Evolutionary conservation across 1,140 invertebrate species (phyloP).

Genomic region (fruit fly (Drosophila melanogaster)): Release_6_plus_ISO1_MT NT_033779.5:15092501-15093000

Average conservation of each 20-base stretch:
- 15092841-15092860: not conserved
- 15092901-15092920: slow-evolving; percentile 79
- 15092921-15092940: slow-evolving; percentile 68
- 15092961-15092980: slow-evolving; percentile 79
- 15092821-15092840: not conserved
- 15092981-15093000: slow-evolving; percentile 52
- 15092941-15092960: slow-evolving; percentile 81
- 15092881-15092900: slow-evolving; percentile 49
- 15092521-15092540: not conserved
- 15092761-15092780: slow-evolving; percentile 30
- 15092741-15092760: not conserved
- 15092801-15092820: not conserved
- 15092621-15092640: slow-evolving; percentile 71
- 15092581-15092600: slow-evolving; percentile 75
- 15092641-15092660: slow-evolving; percentile 53
- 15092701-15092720: slow-evolving; percentile 55
- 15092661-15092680: slow-evolving; percentile 15
- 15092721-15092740: not conserved
- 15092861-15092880: slow-evolving; percentile 7
- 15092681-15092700: slow-evolving; percentile 17
- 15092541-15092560: slow-evolving; percentile 79
- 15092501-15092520: not conserved
- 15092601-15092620: slow-evolving; percentile 75
- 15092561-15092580: slow-evolving; percentile 79
- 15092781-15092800: not conserved